phyloP scores from a whole-genome alignment of 2,113 vertebrate species.

The Romanogobio albipinnatus region DNA sequence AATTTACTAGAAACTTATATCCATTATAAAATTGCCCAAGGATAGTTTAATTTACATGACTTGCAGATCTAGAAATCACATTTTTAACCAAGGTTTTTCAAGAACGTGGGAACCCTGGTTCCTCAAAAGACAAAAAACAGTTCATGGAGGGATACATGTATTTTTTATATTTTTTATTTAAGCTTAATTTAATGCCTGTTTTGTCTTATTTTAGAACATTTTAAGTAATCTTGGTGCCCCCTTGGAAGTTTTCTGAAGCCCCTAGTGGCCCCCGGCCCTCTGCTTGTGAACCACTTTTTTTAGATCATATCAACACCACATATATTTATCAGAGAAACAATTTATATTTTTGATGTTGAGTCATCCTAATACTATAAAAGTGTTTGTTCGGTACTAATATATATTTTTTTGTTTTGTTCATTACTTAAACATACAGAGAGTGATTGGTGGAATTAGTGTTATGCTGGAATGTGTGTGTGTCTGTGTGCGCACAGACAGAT shows the following conservation, averaged over 20 bases:
- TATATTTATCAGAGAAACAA: too few relatives aligned
- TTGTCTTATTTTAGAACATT: neutral
- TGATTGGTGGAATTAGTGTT: neutral
- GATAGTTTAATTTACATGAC: neutral
- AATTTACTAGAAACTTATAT: neutral
- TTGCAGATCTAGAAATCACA: neutral
- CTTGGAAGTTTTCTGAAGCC: neutral
- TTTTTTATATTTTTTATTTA: neutral
- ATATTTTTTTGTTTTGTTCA: neutral
- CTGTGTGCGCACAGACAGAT: constrained; percentile 1
- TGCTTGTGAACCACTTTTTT: neutral
- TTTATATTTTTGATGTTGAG: neutral
- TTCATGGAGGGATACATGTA: too few relatives aligned
- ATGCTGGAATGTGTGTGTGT: neutral
- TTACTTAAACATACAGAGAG: neutral
- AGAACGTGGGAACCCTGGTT: too few relatives aligned
- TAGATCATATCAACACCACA: too few relatives aligned
- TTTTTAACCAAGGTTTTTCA: neutral
- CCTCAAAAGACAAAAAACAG: too few relatives aligned
- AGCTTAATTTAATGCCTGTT: neutral
- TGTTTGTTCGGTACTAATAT: neutral
- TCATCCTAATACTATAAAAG: neutral
- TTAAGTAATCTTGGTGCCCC: neutral
- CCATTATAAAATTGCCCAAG: neutral
- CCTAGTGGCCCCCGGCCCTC: neutral